Base-by-base conservation (phyloP, 2,113 vertebrate genomes). In the Trogon surrucura region DNA sequence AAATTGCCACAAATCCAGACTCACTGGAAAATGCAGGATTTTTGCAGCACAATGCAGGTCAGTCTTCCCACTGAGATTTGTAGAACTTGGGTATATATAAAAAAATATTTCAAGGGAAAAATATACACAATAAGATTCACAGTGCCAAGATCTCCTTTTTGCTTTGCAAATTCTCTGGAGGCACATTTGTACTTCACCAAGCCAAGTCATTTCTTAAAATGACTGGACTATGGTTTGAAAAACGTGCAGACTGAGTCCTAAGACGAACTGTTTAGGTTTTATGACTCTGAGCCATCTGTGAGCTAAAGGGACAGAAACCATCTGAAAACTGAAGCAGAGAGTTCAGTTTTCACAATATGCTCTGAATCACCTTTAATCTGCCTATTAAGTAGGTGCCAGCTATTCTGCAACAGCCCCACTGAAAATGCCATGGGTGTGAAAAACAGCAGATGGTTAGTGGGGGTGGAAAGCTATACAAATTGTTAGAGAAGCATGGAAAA, bases 121-220 rank as follows among this genome's bases (percentile, higher is more conserved):
- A 93, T 44, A 95, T 19, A 78, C 85, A 94, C 88, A 94, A 30
- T 85, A 70, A 95, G 79, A 58, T 34, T 15, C 36, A 78, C 14
- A 26, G 38, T 75, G 92, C 90, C 91, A 97, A 96, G 75, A 92
- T 75, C 34, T 88, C 47, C 19, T 70, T 88, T 88, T 51, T 84
- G 73, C 75, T 81, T 65, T 81, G 69, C 92, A 92, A 94, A 82
- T 58, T 45, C 92, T 95, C 86, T 92, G 70, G 93, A 91, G 77
- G 91, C 73, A 87, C 86, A 92, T 94, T 79, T 9, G 48, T 73
- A 88, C 80, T 91, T 89, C 69, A 25, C 50, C 15, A 72, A 93
- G 95, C 88, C 95, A 96, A 95, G 41, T 69, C 1, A 79, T 95
- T 94, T 93, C 92, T 92, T 93, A 50, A 95, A 90, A 91, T 85